Conservation (phyloP, 2,113 vertebrate species). For the Pipra filicauda region DNA sequence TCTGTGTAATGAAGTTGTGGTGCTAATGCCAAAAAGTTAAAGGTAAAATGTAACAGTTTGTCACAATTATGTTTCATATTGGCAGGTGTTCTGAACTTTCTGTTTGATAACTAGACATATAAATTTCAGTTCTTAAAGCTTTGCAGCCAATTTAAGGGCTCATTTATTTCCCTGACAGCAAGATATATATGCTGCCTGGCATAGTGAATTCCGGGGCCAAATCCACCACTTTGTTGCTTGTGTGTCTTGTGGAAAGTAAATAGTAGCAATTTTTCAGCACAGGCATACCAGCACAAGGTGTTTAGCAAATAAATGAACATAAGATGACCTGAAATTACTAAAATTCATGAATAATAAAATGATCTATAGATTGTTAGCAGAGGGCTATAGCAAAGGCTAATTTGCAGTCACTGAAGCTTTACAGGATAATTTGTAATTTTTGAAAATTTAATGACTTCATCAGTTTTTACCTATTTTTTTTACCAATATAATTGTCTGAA, state of each 20-base stretch:
- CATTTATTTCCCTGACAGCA: constrained; percentile 86
- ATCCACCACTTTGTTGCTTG: constrained; percentile 75
- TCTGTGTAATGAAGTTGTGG: constrained; percentile 61
- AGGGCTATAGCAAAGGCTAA: constrained; percentile 78
- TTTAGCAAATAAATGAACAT: constrained; percentile 84
- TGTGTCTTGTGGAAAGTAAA: constrained; percentile 79
- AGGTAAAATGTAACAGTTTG: constrained; percentile 83
- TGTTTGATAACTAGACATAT: constrained; percentile 87
- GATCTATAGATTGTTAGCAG: constrained; percentile 83
- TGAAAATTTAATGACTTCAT: constrained; percentile 83
- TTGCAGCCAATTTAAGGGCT: constrained; percentile 86
- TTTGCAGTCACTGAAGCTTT: constrained; percentile 80
- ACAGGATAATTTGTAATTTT: constrained; percentile 81
- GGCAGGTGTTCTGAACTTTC: constrained; percentile 86
- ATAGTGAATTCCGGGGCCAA: constrained; percentile 78
- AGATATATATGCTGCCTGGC: constrained; percentile 80
- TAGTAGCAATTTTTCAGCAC: constrained; percentile 81
- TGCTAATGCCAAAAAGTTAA: constrained; percentile 72
- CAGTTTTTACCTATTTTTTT: constrained; percentile 74
- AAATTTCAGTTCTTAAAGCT: constrained; percentile 86
- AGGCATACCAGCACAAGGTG: constrained; percentile 72
- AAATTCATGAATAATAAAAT: constrained; percentile 84
- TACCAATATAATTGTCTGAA: constrained; percentile 67
- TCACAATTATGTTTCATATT: constrained; percentile 85
- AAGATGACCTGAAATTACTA: constrained; percentile 83